Conservation (phyloP, 2,797 vertebrate genomes). For the Hozukius guyotensis region DNA sequence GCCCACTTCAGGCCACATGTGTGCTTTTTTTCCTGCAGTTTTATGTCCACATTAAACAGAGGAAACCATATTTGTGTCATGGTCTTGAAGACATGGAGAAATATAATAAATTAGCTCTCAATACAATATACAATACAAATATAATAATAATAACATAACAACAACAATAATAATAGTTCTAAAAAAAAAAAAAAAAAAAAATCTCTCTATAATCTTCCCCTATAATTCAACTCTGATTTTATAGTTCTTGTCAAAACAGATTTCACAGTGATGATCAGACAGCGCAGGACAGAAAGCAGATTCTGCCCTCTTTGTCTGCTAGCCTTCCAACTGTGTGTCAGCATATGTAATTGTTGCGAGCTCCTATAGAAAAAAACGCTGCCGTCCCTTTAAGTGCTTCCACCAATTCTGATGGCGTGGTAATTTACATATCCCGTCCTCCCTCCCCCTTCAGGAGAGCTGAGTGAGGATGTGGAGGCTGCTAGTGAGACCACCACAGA, state of each 20-base stretch:
- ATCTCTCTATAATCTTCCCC: neutral
- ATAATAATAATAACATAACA: slow-evolving; percentile 15
- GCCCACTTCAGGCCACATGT: slow-evolving; percentile 65
- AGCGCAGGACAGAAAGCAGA: slow-evolving; percentile 58
- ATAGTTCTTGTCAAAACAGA: slow-evolving; percentile 51
- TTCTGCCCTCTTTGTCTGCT: slow-evolving; percentile 82
- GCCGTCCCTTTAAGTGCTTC: slow-evolving; percentile 90
- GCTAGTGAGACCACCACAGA: slow-evolving; percentile 91
- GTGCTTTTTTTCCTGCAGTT: slow-evolving; percentile 58
- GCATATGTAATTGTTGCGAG: slow-evolving; percentile 83
- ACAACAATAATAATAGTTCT: neutral
- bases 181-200: neutral
- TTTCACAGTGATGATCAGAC: slow-evolving; percentile 57
- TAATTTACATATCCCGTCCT: slow-evolving; percentile 88
- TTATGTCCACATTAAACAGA: slow-evolving; percentile 71
- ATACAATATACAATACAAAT: slow-evolving; percentile 19
- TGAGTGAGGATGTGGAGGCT: slow-evolving; percentile 95
- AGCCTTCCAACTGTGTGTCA: slow-evolving; percentile 82
- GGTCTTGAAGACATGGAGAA: slow-evolving; percentile 60
- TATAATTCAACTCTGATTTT: slow-evolving; percentile 29
- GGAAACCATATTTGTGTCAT: slow-evolving; percentile 67
- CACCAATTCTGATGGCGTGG: slow-evolving; percentile 88
- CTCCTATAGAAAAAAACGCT: slow-evolving; percentile 84
- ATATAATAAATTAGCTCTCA: slow-evolving; percentile 38
- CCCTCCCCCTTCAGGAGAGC: slow-evolving; percentile 94